These are phyloP conservation scores for Orestias chungarensis DNA, from an alignment of 2,797 vertebrate species.

Conservation along the genomic window DNA sequence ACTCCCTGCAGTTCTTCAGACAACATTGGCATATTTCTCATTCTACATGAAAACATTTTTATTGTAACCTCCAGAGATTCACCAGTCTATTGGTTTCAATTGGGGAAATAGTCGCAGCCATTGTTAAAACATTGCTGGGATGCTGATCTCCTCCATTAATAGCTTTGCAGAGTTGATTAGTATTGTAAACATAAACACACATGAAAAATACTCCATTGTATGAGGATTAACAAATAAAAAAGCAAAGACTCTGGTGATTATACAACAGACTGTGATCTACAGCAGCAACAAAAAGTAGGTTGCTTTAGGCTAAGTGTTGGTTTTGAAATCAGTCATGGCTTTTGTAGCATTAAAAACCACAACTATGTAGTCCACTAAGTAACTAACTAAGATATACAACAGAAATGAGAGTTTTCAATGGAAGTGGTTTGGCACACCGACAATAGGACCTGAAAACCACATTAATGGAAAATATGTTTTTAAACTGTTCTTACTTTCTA, in stretches of 20 bases:
- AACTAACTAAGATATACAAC: no score
- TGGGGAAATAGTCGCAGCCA: background rate
- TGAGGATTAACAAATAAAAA: slow-evolving; percentile 2
- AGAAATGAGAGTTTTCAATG: no score
- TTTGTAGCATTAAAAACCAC: background rate
- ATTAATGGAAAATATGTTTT: no score
- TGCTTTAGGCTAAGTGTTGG: background rate
- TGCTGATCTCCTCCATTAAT: background rate
- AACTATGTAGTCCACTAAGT: no score
- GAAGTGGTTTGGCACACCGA: no score
- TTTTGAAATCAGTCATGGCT: background rate
- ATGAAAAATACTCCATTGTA: slow-evolving; percentile 5
- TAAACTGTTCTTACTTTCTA: no score
- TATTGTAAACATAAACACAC: background rate
- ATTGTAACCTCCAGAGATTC: background rate
- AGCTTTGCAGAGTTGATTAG: background rate
- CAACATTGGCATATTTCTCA: background rate
- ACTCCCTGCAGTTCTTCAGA: no score
- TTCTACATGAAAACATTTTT: background rate
- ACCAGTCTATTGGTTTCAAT: background rate
- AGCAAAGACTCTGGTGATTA: slow-evolving; percentile 41
- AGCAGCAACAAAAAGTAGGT: background rate
- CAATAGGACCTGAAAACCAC: no score
- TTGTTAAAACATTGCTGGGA: background rate
- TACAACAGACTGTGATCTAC: slow-evolving; percentile 22